Base-by-base conservation (phyloP, 2,797 vertebrate species). In the Brachyrhaphis roseni region DNA sequence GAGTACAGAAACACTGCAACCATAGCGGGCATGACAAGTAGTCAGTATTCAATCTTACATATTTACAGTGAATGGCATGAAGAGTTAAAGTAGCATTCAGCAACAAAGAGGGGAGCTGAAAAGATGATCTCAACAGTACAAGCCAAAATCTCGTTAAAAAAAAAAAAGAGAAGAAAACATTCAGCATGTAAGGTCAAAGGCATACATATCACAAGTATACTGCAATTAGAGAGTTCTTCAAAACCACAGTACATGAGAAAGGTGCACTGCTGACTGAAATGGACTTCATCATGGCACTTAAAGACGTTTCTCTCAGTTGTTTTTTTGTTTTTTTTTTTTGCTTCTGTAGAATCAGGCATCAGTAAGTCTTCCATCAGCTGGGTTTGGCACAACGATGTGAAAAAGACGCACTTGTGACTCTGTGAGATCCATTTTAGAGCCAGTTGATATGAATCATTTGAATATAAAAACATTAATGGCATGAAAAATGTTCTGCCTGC, bases 201-300 rank as follows among this genome's bases (percentile, higher is more conserved):
- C 87, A 87, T 84, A 91, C 85, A 86, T 77, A 47, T 88, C 83
- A 91, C 82, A 77, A 88, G 79, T 76, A 81, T 87, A 91, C 91
- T 93, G 91, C 90, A 87, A 80, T 74, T 81, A 78, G 72, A 79
- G 82, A 85, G 82, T 64, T 78, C 64, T 82, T 79, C 34, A 70
- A 78, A 81, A 81, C 68, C 84, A 76, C 83, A 88, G 91, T 76
- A 77, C 79, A 77, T 51, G 68, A 88, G 46, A 72, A 70, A 77
- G 81, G 78, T 62, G 81, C 85, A 82, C 84, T 78, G 86, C 62
- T 81, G 84, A 88, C 77, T 74, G 81, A 91, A 87, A 88, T 86
- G 77, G 70, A 82, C 81, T 78, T 83, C 81, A 78, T 92, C 80
- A 93, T 93, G 94, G 94, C 93, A 95, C 94, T 95, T 94, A 70